Conservation (phyloP, 2,888 invertebrate genomes). For the Cyclophora punctaria region DNA sequence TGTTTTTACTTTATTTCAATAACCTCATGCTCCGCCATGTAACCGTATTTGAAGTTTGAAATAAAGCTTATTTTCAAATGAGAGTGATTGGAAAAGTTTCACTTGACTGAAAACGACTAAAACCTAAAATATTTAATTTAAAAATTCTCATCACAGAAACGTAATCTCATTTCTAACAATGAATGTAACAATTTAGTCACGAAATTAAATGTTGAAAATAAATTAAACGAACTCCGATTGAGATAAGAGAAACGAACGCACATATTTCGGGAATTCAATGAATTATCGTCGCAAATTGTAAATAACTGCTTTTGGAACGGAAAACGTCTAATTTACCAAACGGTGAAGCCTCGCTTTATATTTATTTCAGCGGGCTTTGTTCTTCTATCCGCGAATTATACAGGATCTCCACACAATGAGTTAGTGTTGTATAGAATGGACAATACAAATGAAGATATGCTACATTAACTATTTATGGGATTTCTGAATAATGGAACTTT, state of each 20-base stretch:
- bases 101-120: too few relatives aligned
- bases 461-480: too few relatives aligned
- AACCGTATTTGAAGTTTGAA: too few relatives aligned
- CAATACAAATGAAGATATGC: too few relatives aligned
- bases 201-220: not conserved
- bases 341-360: constrained; percentile 42
- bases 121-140: too few relatives aligned
- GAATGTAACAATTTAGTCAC: not conserved
- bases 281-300: constrained; percentile 45
- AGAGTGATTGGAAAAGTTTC: too few relatives aligned
- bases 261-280: constrained; percentile 39
- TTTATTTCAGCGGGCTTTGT: constrained; percentile 68
- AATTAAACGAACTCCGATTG: not conserved
- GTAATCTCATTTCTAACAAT: too few relatives aligned
- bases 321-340: constrained; percentile 42
- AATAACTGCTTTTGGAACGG: constrained; percentile 32
- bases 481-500: too few relatives aligned
- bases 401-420: constrained; percentile 24
- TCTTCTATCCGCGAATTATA: constrained; percentile 70
- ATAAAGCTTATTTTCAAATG: too few relatives aligned
- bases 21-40: too few relatives aligned
- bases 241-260: constrained; percentile 13
- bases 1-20: too few relatives aligned
- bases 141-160: too few relatives aligned
- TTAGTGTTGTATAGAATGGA: constrained; percentile 3